Conservation (phyloP, 2,888 invertebrate genomes). For the Tenthredo notha region DNA sequence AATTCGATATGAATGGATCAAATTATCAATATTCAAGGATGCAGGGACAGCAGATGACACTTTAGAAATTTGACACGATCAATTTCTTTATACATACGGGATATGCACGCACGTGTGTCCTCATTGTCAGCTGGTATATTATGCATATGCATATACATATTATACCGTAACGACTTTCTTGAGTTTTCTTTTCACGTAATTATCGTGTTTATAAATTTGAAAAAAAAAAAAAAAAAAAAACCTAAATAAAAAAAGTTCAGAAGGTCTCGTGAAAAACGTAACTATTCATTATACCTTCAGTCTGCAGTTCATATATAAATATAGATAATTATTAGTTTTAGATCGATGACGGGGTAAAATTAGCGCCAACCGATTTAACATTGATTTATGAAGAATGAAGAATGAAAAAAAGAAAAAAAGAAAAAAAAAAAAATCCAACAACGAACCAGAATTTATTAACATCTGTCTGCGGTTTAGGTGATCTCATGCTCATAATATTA, state of each 20-base stretch:
- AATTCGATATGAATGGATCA: constrained; percentile 49
- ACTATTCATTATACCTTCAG: not conserved
- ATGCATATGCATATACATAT: not conserved
- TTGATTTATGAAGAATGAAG: constrained; percentile 19
- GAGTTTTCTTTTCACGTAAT: not conserved
- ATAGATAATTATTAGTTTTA: not conserved
- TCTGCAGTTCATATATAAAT: not conserved
- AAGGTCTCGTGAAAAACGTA: too few species aligned
- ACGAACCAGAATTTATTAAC: not conserved
- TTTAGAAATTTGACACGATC: constrained; percentile 38
- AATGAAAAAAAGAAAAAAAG: too few species aligned
- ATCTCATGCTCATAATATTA: not conserved
- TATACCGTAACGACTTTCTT: not conserved
- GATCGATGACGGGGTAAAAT: not conserved
- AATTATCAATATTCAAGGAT: constrained; percentile 41
- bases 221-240: not conserved
- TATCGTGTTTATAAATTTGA: not conserved
- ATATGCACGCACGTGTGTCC: constrained; percentile 24
- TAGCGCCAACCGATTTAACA: not conserved
- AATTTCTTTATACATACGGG: constrained; percentile 2
- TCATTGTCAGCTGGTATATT: constrained; percentile 4
- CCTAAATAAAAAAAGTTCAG: too few species aligned
- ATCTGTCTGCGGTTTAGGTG: constrained; percentile 33
- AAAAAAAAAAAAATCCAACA: too few species aligned
- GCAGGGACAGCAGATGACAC: constrained; percentile 39